Base-by-base conservation (phyloP, 2,113 vertebrate species). In the Psammodynastes pulverulentus region DNA sequence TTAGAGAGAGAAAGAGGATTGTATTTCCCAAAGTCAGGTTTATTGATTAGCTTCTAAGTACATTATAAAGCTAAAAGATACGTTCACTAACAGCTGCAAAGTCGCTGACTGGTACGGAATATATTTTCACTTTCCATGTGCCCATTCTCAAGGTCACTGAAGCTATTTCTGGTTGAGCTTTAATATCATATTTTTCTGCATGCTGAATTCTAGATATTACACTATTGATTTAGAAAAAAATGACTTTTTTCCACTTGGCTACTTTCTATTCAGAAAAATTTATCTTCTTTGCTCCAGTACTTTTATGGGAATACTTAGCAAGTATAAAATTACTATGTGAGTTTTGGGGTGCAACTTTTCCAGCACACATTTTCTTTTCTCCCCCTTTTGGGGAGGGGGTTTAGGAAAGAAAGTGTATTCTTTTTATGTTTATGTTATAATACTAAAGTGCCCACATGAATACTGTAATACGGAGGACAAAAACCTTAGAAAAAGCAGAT, bases 11-110 rank as follows among this genome's bases (percentile, higher is more conserved):
- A 8, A 54, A 96, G 94, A 93, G 87, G 67, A 43, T 92, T 96
- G 12, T 56, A 94, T 97, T 97, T 97, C 94, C 96, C 89, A 39
- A 95, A 97, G 95, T 96, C 96, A 97, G 95, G 79, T 91, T 95
- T 97, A 97, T 97, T 94, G 97, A 97, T 97, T 93, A 94, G 89
- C 29, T 87, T 94, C 88, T 95, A 95, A 96, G 94, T 92, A 92
- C 90, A 94, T 95, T 96, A 95, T 95, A 95, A 94, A 95, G 72
- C 93, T 95, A 94, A 96, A 96, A 97, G 84, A 72, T 92, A 26
- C 85, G 95, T 95, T 96, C 95, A 94, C 92, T 95, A 93, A 91
- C 86, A 93, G 86, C 86, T 92, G 91, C 17, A 9, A 52, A 88
- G 93, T 93, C 93, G 95, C 96, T 97, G 97, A 97, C 45, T 91